phyloP scores from a whole-genome alignment of 1,140 invertebrate species.

The Apocrypta bakeri region DNA sequence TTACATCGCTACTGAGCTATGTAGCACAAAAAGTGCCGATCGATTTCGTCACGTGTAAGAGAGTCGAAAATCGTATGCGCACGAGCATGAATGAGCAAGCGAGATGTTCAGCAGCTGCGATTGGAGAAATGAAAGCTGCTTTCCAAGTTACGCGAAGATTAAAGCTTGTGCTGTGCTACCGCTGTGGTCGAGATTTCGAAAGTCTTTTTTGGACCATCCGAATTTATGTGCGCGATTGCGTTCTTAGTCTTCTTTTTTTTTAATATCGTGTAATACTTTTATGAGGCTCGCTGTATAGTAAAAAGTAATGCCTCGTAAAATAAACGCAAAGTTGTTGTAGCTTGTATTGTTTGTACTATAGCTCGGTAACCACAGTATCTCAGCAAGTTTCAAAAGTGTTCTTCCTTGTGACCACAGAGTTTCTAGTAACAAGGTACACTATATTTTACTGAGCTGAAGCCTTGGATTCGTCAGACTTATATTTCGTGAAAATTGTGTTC shows the following conservation, averaged over 20 bases:
- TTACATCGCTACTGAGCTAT: conserved; percentile 32
- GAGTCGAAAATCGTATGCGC: background rate
- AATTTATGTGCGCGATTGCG: conserved; percentile 2
- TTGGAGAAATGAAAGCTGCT: background rate
- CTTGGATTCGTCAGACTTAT: background rate
- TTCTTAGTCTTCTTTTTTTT: background rate
- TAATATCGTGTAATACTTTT: background rate
- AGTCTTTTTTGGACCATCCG: background rate
- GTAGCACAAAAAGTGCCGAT: background rate
- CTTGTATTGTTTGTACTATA: background rate
- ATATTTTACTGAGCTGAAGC: background rate
- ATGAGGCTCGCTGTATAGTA: background rate
- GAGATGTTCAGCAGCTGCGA: background rate
- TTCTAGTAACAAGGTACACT: background rate
- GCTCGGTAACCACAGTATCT: background rate
- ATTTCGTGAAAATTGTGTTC: background rate
- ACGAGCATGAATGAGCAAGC: too few species aligned
- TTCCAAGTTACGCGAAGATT: conserved; percentile 1
- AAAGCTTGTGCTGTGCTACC: background rate
- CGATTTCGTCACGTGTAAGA: background rate
- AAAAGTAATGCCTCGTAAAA: conserved; percentile 2
- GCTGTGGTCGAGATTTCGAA: background rate
- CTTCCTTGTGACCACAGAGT: background rate
- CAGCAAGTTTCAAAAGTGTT: background rate
- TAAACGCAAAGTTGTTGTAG: conserved; percentile 1